Evolutionary conservation across 1,140 invertebrate genomes (phyloP), one percentile per base, ranked within the genome.

Genomic region (Calosoma granatense): DNA sequence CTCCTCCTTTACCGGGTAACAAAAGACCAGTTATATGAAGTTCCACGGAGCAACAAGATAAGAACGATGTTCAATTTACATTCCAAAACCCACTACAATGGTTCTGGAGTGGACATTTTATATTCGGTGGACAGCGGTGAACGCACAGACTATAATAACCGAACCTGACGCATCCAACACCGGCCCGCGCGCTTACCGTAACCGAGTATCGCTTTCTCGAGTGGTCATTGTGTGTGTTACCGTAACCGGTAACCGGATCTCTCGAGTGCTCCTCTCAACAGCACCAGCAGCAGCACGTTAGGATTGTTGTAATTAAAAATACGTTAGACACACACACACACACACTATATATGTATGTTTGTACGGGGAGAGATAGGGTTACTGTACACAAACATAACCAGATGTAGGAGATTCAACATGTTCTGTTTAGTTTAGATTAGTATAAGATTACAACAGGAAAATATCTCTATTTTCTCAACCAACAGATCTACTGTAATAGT

Each of bases 61-160:
- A 47, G 41, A 47, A 47, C 41, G 41, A 47, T 47, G 41, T 47
- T 47, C 41, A 47, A 47, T 47, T 47, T 47, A 47, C 41, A 47
- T 47, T 47, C 41, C 41, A 47, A 47, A 12, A 17, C 41, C 41
- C 15, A 47, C 41, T 47, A 47, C 41, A 47, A 47, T 47, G 17
- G 41, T 9, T 47, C 17, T 47, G 9, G 41, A 47, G 41, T 47
- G 41, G 41, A 47, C 41, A 47, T 9, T 47, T 47, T 47, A 47
- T 47, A 12, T 47, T 47, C 17, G 41, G 41, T 47, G 41, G 41
- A 9, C 41, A 47, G 41, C 41, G 6, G 9, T 36, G n/a, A n/a
- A 9, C 26, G 6, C n/a, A n/a, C n/a, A 30, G 4, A 14, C 6
- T 6, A 30, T 30, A 30, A 30, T 30, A 14, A 30, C 26, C 26